Evolutionary conservation across 2,113 vertebrate species (phyloP).

Genomic region (Prionailurus bengalensis): DNA sequence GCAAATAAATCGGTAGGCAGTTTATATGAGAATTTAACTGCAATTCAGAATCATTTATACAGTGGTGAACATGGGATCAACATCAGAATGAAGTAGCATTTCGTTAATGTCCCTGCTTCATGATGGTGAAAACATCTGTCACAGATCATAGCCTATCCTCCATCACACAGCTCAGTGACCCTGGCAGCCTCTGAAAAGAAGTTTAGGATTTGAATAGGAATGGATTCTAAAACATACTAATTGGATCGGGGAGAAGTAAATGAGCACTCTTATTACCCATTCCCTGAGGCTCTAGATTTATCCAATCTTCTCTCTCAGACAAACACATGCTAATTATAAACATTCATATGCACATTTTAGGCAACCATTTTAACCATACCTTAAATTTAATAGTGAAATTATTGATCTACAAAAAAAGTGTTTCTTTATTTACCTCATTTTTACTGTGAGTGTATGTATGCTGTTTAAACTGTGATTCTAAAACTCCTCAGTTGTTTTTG

Average conservation of each 20-base stretch:
- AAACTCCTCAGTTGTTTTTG: constrained; percentile 53
- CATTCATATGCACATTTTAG: neutral
- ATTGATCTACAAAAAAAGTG: neutral
- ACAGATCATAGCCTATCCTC: neutral
- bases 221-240: constrained; percentile 57
- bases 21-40: constrained; percentile 16
- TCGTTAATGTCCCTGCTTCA: constrained; percentile 38
- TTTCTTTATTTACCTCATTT: neutral
- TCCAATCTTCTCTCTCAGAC: neutral
- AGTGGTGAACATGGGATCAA: neutral
- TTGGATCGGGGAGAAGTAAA: constrained; percentile 36
- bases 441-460: neutral
- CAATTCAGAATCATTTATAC: constrained; percentile 39
- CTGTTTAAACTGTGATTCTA: neutral
- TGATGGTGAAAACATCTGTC: constrained; percentile 52
- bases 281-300: neutral
- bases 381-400: constrained; percentile 45
- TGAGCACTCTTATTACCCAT: neutral
- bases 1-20: neutral
- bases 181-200: constrained; percentile 2
- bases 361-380: neutral
- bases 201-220: constrained; percentile 46
- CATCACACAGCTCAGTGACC: neutral
- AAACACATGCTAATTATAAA: neutral
- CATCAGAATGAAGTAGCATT: constrained; percentile 28